Evolutionary conservation across 2,113 vertebrate species (phyloP), one percentile per base, ranked within the genome.

Genomic region (Buteo buteo): DNA sequence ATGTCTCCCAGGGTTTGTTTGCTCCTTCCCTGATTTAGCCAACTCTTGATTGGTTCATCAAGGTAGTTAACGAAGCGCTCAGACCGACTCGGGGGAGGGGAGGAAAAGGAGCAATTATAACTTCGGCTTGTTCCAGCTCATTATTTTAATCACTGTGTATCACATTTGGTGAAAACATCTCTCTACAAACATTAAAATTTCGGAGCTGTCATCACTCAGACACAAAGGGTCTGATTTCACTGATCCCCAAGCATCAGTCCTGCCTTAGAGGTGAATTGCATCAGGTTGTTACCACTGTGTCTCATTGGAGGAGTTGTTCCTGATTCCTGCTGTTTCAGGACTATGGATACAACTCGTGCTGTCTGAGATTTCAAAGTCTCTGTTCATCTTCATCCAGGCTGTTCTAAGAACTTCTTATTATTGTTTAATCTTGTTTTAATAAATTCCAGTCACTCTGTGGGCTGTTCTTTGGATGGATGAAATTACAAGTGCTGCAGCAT

Each of bases 81-180:
- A 94, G 74, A 71, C 95, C 24, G 66, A 81, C 82, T 74, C 52
- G 66, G 86, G 94, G 66, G 50, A 97, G 47, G 88, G 69, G 79
- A 95, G 50, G 65, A 81, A 96, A 97, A 96, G 91, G 87, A 94
- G 87, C 87, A 96, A 97, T 96, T 97, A 89, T 93, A 92, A 66
- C 90, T 97, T 91, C 2, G 5, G 31, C 88, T 89, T 71, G 34
- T 64, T 90, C 78, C 72, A 82, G 83, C 91, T 94, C 93, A 70
- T 93, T 95, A 95, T 78, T 97, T 97, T 94, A 96, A 95, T 94
- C 88, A 89, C 88, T 69, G 69, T 38, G 40, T 82, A 93, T 92
- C 94, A 54, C 91, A 83, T 87, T 97, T 94, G 87, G 70, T 87
- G 81, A 93, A 97, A 96, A 97, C 67, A 77, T 74, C 34, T 81